phyloP scores from a whole-genome alignment of 2,113 vertebrate genomes.

The Lamprologus ornatipinnis region DNA sequence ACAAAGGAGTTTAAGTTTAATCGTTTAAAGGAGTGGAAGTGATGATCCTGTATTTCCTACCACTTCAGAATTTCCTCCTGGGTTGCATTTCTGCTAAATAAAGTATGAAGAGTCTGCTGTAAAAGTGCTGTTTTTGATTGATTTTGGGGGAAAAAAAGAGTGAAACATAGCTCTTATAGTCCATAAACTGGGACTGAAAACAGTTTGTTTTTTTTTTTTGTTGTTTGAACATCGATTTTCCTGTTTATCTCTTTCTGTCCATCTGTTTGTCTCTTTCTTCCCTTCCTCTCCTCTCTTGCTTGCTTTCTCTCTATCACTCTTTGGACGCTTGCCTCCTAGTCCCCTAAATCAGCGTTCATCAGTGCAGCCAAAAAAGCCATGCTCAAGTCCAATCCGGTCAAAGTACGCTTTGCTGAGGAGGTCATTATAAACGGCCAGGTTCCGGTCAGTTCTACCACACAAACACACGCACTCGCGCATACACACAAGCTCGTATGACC shows the following conservation, averaged over 20 bases:
- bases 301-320: conserved; percentile 2
- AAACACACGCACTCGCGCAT: neutral
- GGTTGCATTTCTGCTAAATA: neutral
- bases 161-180: neutral
- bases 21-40: neutral
- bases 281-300: neutral
- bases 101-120: neutral
- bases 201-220: neutral
- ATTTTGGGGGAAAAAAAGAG: accelerated
- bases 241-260: neutral
- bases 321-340: conserved; percentile 72
- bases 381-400: conserved; percentile 98
- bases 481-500: conserved; percentile 4
- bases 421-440: conserved; percentile 98
- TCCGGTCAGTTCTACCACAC: conserved; percentile 79
- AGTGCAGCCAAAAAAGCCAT: conserved; percentile 98
- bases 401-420: conserved; percentile 97
- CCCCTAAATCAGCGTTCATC: conserved; percentile 98
- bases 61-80: neutral
- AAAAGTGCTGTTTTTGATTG: neutral
- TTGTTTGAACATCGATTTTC: neutral
- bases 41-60: neutral
- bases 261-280: neutral
- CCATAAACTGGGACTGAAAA: neutral
- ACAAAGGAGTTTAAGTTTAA: neutral